Evolutionary conservation across 2,113 vertebrate species (phyloP).

Genomic region (Oncorhynchus nerka): DNA sequence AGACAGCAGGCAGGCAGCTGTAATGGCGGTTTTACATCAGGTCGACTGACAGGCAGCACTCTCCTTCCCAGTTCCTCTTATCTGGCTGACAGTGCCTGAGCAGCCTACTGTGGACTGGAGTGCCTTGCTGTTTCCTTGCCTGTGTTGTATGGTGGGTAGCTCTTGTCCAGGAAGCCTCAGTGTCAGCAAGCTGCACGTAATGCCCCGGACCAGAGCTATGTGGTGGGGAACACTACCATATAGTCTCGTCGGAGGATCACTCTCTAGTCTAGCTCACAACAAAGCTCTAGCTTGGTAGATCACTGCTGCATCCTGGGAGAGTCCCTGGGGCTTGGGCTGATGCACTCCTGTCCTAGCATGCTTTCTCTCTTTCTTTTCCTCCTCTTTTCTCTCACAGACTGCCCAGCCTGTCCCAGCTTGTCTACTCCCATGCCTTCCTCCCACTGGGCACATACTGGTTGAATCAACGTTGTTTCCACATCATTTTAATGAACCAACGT

Average conservation of each 20-base stretch:
- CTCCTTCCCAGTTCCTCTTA: slow-evolving; percentile 25
- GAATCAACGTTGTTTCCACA: too few relatives aligned
- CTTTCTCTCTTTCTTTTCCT: background rate
- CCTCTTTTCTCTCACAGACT: background rate
- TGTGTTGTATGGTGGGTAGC: too few relatives aligned
- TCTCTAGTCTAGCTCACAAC: background rate
- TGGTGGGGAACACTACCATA: background rate
- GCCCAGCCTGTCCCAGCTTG: background rate
- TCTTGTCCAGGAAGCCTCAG: background rate
- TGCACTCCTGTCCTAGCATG: slow-evolving; percentile 22
- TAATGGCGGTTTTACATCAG: background rate
- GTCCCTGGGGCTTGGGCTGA: slow-evolving; percentile 9
- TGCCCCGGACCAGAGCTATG: background rate
- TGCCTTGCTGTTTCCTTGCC: background rate
- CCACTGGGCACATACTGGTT: too few relatives aligned
- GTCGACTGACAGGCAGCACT: slow-evolving; percentile 1
- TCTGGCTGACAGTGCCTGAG: background rate
- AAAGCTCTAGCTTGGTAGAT: background rate
- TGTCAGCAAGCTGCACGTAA: too few relatives aligned
- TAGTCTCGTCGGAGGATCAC: background rate
- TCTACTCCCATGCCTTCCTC: background rate
- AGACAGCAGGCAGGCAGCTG: background rate
- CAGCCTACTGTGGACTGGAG: background rate
- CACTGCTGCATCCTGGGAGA: slow-evolving; percentile 7
- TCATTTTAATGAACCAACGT: too few relatives aligned